A percentile compares a stretch with the other conserved stretches of the same genome.
These are phyloP conservation scores for Caenorhabditis sp. DNA, from an alignment of 2,888 invertebrate genomes.

Conservation along the genomic window DNA sequence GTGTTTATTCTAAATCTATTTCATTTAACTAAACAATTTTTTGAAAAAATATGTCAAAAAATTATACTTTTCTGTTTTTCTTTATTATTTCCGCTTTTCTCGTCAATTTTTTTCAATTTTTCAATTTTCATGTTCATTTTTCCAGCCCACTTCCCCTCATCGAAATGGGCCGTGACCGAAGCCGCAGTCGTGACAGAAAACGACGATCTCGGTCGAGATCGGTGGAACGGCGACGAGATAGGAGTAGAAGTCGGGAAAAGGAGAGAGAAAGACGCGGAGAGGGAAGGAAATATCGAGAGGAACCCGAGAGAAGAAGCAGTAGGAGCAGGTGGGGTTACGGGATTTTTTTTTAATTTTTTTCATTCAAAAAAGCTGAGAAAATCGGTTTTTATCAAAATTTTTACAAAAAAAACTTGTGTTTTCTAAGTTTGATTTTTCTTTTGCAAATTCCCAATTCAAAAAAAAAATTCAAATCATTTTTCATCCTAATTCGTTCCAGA, in stretches of 20 bases:
- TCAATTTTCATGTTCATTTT: too few relatives aligned
- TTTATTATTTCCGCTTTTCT: background rate
- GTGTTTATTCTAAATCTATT: too few relatives aligned
- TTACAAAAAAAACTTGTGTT: too few relatives aligned
- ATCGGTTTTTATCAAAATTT: too few relatives aligned
- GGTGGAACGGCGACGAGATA: constrained; percentile 35
- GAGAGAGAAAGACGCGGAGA: constrained; percentile 17
- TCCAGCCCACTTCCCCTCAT: too few relatives aligned
- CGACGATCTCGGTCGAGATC: constrained; percentile 64
- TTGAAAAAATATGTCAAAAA: too few relatives aligned
- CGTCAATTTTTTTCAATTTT: background rate
- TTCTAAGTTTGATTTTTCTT: background rate
- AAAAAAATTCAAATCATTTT: background rate
- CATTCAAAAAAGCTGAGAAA: too few relatives aligned
- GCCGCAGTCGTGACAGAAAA: constrained; percentile 66
- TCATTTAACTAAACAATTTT: too few relatives aligned
- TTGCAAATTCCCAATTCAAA: background rate
- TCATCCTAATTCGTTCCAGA: constrained; percentile 15
- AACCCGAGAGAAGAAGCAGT: constrained; percentile 53
- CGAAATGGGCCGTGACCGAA: constrained; percentile 67
- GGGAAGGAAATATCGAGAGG: constrained; percentile 36
- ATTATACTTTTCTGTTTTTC: background rate
- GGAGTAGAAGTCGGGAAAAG: constrained; percentile 58
- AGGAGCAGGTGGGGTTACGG: constrained; percentile 18
- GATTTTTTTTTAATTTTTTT: too few relatives aligned